Base-by-base conservation (phyloP, 2,797 vertebrate genomes). In the Odontamblyopus lacepedii region DNA sequence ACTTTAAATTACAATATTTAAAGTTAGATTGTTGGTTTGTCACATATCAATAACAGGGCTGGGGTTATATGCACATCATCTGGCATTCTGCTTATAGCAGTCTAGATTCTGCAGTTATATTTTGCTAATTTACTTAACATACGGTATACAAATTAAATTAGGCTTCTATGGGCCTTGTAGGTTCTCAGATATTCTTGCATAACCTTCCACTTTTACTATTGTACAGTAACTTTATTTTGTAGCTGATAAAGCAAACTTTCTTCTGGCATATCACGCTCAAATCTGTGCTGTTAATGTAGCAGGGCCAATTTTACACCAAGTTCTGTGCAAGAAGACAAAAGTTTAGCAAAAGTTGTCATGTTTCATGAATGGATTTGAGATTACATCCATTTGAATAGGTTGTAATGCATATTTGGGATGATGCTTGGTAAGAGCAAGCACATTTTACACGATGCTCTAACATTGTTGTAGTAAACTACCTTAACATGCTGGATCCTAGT, bases 261-360 rank as follows among this genome's bases (percentile, higher is more conserved):
- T 82, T 63, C 73, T 89, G 86, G 87, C 84, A 75, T 72, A 63
- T 82, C 83, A 77, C 74, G 76, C 78, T 77, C 79, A 83, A 90
- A 78, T 89, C 86, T 91, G 89, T 88, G 86, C 87, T 85, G 90
- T 76, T 84, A 85, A 70, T 78, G 71, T 66, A 77, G 63, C 72
- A 67, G 56, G 27, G 71, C 75, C 48, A 70, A 71, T 63, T 74
- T 67, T 55, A 70, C 75, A 82, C 50, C 7, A 70, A 82, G 81
- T 59, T 32, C 51, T 67, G 51, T 53, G 27, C 48, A 9, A 63
- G 64, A 60, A 69, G 44, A 78, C 76, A 67, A 71, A 50, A 67
- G 27, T 30, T 50, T 29, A 6, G 70, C 3, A 26, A 70, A 59
- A 69, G 27, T 41, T 29, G 0, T 13, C 63, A 64, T 27, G 4